These are phyloP conservation scores for Carterocephalus palaemon DNA, from an alignment of 2,888 invertebrate species.

Conservation along the genomic window DNA sequence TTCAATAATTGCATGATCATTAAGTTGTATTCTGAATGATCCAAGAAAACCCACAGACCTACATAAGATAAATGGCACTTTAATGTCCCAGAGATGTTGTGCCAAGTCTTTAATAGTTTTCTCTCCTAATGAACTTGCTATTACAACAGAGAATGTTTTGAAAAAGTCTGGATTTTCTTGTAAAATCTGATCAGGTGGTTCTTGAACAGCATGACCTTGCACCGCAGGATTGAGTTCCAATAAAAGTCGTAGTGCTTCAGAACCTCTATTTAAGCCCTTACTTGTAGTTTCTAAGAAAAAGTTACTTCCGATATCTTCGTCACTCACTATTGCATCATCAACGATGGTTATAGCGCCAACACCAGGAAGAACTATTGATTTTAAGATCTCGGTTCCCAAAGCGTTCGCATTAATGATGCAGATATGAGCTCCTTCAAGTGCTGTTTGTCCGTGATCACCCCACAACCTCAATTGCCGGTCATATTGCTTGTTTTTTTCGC, in stretches of 20 bases:
- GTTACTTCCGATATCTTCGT: conserved; percentile 96
- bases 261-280: conserved; percentile 90
- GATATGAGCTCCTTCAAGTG: conserved; percentile 92
- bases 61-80: conserved; percentile 92
- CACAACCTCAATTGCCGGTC: conserved; percentile 94
- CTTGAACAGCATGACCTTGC: conserved; percentile 94
- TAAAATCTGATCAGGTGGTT: conserved; percentile 90
- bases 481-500: conserved; percentile 87
- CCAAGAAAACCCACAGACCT: conserved; percentile 95
- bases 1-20: conserved; percentile 92
- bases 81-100: conserved; percentile 88
- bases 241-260: conserved; percentile 88
- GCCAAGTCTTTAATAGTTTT: conserved; percentile 86
- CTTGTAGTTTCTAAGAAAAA: conserved; percentile 93
- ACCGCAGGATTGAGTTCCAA: conserved; percentile 96
- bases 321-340: conserved; percentile 90
- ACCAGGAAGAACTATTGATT: conserved; percentile 96
- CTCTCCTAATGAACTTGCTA: conserved; percentile 88
- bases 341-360: conserved; percentile 95
- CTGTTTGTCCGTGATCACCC: conserved; percentile 98
- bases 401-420: conserved; percentile 96
- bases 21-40: conserved; percentile 90
- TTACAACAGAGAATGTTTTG: conserved; percentile 90
- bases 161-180: conserved; percentile 93
- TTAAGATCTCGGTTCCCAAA: conserved; percentile 95